phyloP scores from a whole-genome alignment of 2,113 vertebrate genomes.

The Canis aureus region DNA sequence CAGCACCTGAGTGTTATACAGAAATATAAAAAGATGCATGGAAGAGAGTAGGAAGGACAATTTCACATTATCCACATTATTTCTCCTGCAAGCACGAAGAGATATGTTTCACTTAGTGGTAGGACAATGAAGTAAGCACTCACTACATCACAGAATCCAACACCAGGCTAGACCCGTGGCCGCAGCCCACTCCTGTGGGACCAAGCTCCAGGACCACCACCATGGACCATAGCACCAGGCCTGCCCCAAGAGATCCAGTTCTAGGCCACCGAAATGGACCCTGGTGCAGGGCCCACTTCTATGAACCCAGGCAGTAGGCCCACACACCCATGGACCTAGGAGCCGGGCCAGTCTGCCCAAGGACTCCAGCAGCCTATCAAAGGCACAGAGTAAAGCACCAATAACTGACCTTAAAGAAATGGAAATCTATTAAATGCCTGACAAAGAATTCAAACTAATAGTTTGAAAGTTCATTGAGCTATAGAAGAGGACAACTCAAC shows the following conservation, averaged over 20 bases:
- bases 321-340: neutral
- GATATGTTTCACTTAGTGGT: neutral
- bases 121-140: neutral
- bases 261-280: neutral
- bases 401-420: neutral
- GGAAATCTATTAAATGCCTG: neutral
- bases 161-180: neutral
- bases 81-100: neutral
- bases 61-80: neutral
- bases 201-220: neutral
- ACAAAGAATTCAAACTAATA: neutral
- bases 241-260: neutral
- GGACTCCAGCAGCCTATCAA: neutral
- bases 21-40: neutral
- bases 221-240: neutral
- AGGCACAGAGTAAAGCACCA: neutral
- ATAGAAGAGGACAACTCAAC: neutral
- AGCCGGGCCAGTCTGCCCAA: neutral
- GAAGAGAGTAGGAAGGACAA: neutral
- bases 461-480: neutral
- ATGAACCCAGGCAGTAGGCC: neutral
- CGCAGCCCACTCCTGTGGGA: neutral
- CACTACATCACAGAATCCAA: neutral
- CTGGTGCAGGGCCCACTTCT: neutral
- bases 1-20: neutral